Evolutionary conservation across 2,888 invertebrate genomes (phyloP).

Genomic region (Chloroclystis v-ata): DNA sequence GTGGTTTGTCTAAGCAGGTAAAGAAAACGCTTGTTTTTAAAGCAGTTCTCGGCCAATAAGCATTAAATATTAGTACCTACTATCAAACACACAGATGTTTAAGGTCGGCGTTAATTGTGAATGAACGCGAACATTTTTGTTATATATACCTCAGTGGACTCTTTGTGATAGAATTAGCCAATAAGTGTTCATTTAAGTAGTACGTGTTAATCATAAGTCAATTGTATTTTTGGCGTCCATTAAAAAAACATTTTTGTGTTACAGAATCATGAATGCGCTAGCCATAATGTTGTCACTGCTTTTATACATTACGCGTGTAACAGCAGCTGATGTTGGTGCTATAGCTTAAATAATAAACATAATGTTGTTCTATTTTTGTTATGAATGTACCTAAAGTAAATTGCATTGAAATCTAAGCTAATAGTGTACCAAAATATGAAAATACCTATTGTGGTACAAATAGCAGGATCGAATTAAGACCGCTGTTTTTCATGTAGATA

Average conservation of each 20-base stretch:
- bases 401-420: constrained; percentile 6
- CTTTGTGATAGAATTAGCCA: constrained; percentile 76
- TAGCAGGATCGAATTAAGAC: constrained; percentile 21
- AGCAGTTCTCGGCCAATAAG: not conserved
- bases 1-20: constrained; percentile 10
- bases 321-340: constrained; percentile 75
- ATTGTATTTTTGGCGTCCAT: constrained; percentile 70
- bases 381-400: constrained; percentile 8
- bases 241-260: constrained; percentile 29
- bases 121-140: too few relatives aligned
- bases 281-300: constrained; percentile 42
- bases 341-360: constrained; percentile 42
- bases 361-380: constrained; percentile 18
- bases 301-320: constrained; percentile 52
- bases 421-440: constrained; percentile 9
- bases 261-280: constrained; percentile 27
- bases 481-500: constrained; percentile 48
- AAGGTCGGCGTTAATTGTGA: not conserved
- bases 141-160: constrained; percentile 74
- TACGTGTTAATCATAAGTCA: constrained; percentile 63
- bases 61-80: too few relatives aligned
- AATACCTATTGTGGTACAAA: constrained; percentile 17
- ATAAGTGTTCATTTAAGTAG: constrained; percentile 71
- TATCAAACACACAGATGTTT: too few relatives aligned
- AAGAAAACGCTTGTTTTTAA: not conserved